Evolutionary conservation across 2,888 invertebrate species (phyloP).

Genomic region (Drosophila nr. perissopoda): DNA sequence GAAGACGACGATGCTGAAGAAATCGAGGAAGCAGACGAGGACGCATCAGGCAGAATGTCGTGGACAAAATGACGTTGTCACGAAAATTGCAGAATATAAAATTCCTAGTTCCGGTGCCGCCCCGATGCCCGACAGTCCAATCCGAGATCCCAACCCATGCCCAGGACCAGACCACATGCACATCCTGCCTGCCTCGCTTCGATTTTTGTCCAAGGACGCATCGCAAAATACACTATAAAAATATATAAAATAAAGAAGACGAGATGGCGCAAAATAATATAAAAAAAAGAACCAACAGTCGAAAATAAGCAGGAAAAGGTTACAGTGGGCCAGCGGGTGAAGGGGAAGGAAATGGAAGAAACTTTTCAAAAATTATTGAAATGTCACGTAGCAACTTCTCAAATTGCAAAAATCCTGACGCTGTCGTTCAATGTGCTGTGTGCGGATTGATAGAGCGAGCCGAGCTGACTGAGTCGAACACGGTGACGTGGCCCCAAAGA

Average conservation of each 20-base stretch:
- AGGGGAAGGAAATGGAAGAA: conserved; percentile 56
- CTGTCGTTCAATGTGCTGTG: conserved; percentile 83
- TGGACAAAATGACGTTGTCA: conserved; percentile 84
- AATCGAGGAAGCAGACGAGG: conserved; percentile 49
- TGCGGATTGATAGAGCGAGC: conserved; percentile 83
- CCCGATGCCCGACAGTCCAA: conserved; percentile 38
- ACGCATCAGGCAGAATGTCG: conserved; percentile 80
- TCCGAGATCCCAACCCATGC: conserved; percentile 21
- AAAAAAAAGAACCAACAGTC: conserved; percentile 32
- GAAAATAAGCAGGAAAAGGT: conserved; percentile 36
- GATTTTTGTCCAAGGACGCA: conserved; percentile 76
- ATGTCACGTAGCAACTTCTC: conserved; percentile 85
- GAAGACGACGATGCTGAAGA: conserved; percentile 36
- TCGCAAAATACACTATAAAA: conserved; percentile 71
- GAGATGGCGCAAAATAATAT: conserved; percentile 50
- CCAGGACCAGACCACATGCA: conserved; percentile 66
- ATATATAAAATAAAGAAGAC: conserved; percentile 64
- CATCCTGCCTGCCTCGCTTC: conserved; percentile 60
- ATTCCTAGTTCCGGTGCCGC: conserved; percentile 76
- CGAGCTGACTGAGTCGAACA: conserved; percentile 44
- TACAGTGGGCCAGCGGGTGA: background rate
- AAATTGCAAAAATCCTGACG: conserved; percentile 85
- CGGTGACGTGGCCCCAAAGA: conserved; percentile 37
- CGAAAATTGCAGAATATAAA: conserved; percentile 83
- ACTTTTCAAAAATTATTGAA: conserved; percentile 85